phyloP scores from a whole-genome alignment of 2,888 invertebrate genomes.

The Drosophila koepferae region DNA sequence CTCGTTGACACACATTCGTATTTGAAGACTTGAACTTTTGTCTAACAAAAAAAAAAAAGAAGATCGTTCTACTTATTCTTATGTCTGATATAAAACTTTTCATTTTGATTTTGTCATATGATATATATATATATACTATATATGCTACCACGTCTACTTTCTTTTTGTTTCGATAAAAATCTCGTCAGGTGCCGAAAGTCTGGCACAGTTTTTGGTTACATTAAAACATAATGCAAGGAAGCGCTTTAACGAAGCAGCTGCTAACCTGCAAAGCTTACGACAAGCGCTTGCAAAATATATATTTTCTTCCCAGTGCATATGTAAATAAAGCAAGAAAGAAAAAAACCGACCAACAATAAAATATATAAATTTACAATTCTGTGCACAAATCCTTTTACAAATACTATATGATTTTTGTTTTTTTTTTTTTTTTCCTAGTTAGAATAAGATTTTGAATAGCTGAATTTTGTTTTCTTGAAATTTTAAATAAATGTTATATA shows the following conservation, averaged over 20 bases:
- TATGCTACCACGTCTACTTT: neutral
- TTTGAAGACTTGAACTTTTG: conserved; percentile 63
- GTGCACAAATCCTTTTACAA: conserved; percentile 41
- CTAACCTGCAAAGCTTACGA: conserved; percentile 52
- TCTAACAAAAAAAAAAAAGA: conserved; percentile 39
- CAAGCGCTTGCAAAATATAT: conserved; percentile 46
- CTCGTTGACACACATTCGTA: conserved; percentile 77
- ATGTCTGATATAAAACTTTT: conserved; percentile 40
- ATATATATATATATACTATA: neutral
- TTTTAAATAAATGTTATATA: neutral
- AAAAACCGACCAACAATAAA: conserved; percentile 1
- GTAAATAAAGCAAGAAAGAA: conserved; percentile 45
- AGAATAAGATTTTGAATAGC: conserved; percentile 3
- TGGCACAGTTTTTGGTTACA: conserved; percentile 40
- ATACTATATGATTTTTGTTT: conserved; percentile 11
- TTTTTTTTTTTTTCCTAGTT: conserved; percentile 2
- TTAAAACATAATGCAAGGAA: neutral
- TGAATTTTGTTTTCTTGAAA: neutral
- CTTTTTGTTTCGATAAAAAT: conserved; percentile 13
- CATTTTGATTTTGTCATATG: conserved; percentile 23
- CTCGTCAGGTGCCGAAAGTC: conserved; percentile 14
- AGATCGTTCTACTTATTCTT: conserved; percentile 43
- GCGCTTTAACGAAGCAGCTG: conserved; percentile 56
- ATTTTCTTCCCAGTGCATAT: conserved; percentile 33
- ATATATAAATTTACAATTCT: conserved; percentile 40